Evolutionary conservation across 2,113 vertebrate genomes (phyloP).

Genomic region (Nothobranchius furzeri): DNA sequence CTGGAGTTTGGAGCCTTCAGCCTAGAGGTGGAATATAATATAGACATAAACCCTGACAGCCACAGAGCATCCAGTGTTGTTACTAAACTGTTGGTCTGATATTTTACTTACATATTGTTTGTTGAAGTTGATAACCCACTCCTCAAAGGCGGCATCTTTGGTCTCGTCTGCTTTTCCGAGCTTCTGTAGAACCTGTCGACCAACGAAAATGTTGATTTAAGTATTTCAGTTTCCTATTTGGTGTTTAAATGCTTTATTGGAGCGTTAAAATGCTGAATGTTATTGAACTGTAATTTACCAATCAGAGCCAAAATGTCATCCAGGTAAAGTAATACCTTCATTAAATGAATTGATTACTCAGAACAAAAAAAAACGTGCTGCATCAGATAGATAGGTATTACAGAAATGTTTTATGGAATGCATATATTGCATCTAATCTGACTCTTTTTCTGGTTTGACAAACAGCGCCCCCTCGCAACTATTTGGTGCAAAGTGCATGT

Average conservation of each 20-base stretch:
- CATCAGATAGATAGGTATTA: too few relatives aligned
- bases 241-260: too few relatives aligned
- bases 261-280: too few relatives aligned
- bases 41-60: background rate
- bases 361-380: too few relatives aligned
- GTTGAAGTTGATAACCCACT: conserved; percentile 96
- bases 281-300: background rate
- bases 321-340: too few relatives aligned
- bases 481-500: conserved; percentile 30
- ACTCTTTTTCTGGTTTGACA: background rate
- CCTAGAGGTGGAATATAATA: conserved; percentile 71
- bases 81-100: background rate
- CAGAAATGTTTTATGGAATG: background rate
- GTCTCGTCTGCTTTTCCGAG: conserved; percentile 99
- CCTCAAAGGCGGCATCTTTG: conserved; percentile 95
- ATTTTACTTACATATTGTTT: conserved; percentile 88
- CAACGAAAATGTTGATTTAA: background rate
- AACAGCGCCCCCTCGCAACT: conserved; percentile 63
- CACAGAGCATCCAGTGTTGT: background rate
- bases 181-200: conserved; percentile 91
- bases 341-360: too few relatives aligned
- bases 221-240: background rate
- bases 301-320: background rate
- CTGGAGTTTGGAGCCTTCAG: conserved; percentile 92
- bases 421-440: background rate